phyloP scores from a whole-genome alignment of 2,888 invertebrate genomes.

The Agrilus mali region DNA sequence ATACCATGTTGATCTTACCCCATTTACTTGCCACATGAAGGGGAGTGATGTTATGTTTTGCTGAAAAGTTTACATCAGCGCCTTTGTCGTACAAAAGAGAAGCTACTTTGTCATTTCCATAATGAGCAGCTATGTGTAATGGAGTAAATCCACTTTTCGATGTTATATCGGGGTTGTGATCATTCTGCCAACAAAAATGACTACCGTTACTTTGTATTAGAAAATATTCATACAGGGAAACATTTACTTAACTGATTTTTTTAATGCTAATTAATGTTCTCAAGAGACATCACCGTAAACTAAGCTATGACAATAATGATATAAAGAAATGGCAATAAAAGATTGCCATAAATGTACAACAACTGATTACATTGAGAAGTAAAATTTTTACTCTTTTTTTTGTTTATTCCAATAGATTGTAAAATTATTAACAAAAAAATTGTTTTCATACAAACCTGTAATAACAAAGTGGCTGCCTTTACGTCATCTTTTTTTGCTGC shows the following conservation, averaged over 20 bases:
- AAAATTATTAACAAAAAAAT: neutral
- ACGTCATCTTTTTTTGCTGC: conserved; percentile 99
- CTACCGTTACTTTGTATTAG: neutral
- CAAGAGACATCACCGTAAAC: no score
- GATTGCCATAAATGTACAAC: no score
- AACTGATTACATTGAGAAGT: no score
- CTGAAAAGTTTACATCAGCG: conserved; percentile 91
- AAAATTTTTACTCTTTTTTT: no score
- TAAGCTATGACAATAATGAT: no score
- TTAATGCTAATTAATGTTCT: no score
- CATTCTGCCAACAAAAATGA: conserved; percentile 47
- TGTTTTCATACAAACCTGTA: conserved; percentile 46
- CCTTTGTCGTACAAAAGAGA: conserved; percentile 76
- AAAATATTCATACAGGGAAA: no score
- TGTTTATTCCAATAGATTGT: no score
- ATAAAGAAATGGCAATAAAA: no score
- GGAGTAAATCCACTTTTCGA: conserved; percentile 98
- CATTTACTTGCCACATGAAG: conserved; percentile 97
- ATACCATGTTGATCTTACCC: conserved; percentile 92
- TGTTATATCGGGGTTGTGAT: conserved; percentile 92
- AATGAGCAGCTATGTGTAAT: conserved; percentile 95
- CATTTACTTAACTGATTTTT: no score
- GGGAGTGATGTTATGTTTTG: conserved; percentile 97
- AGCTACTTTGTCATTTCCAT: conserved; percentile 92
- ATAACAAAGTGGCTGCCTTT: conserved; percentile 81